Percentiles rank a stretch among this genome's conserved stretches.
Evolutionary conservation across 2,888 invertebrate genomes (phyloP).

Genomic region (Plebejus argus): DNA sequence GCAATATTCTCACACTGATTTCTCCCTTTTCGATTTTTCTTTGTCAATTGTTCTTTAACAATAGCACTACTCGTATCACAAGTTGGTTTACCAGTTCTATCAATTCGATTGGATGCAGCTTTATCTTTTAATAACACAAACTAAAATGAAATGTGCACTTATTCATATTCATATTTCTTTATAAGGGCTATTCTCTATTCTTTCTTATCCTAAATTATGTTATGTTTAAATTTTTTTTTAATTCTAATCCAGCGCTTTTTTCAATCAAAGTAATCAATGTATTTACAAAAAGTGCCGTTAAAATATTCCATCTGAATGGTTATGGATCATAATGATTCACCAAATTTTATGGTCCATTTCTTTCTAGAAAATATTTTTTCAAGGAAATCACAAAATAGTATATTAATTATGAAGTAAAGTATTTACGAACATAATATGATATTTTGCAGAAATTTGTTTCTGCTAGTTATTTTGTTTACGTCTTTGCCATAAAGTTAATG

Average conservation of each 20-base stretch:
- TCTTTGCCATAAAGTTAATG: no score
- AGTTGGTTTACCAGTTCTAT: background rate
- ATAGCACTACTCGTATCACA: background rate
- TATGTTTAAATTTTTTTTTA: no score
- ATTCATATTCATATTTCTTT: background rate
- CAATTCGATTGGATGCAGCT: slow-evolving; percentile 1
- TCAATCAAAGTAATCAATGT: no score
- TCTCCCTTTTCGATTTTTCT: slow-evolving; percentile 26
- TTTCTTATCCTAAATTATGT: no score
- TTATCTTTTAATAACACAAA: background rate
- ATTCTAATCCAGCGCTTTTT: no score
- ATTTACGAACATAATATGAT: background rate
- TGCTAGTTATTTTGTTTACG: background rate
- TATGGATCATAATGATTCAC: no score
- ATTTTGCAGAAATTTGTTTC: background rate
- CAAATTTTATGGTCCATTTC: no score
- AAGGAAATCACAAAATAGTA: no score
- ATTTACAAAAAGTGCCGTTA: no score
- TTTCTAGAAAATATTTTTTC: no score
- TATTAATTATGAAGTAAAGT: no score
- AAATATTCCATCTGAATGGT: no score
- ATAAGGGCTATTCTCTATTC: background rate
- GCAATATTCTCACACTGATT: slow-evolving; percentile 22
- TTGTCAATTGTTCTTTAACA: slow-evolving; percentile 27
- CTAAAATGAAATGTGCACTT: background rate